Evolutionary conservation across 2,113 vertebrate genomes (phyloP).

Genomic region (Pachyramphus minor): DNA sequence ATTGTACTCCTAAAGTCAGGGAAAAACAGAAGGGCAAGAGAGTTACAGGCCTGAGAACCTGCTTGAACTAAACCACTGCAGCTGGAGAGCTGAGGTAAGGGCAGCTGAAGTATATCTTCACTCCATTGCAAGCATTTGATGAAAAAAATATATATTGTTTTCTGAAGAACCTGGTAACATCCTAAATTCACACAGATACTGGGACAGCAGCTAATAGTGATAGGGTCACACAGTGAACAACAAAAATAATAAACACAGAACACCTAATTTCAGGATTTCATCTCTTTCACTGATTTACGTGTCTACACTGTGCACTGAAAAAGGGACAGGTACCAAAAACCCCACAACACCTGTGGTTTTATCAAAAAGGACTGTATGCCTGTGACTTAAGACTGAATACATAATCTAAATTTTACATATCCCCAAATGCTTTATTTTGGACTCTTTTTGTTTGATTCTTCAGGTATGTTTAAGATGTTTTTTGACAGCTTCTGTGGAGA

Average conservation of each 20-base stretch:
- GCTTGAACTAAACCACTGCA: background rate
- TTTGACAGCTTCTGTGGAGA: background rate
- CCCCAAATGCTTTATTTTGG: background rate
- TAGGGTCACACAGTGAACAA: background rate
- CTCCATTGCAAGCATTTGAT: background rate
- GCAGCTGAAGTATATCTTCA: background rate
- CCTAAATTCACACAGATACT: background rate
- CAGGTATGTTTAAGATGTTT: background rate
- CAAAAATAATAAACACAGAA: background rate
- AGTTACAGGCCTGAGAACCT: background rate
- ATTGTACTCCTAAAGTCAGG: background rate
- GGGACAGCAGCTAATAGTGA: background rate
- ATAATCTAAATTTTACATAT: background rate
- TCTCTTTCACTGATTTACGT: background rate
- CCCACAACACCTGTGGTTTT: background rate
- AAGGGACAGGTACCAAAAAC: background rate
- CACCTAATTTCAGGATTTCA: background rate
- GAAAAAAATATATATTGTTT: background rate
- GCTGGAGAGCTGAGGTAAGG: background rate
- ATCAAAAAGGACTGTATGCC: background rate
- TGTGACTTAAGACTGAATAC: background rate
- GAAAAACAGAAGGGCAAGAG: accelerated
- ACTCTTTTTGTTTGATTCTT: background rate
- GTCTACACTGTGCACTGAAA: background rate
- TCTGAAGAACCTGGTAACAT: background rate